A percentile compares a stretch with the other conserved stretches of the same genome.
Evolutionary conservation across 2,888 invertebrate genomes (phyloP).

Genomic region (Hipparchia sbordonii): DNA sequence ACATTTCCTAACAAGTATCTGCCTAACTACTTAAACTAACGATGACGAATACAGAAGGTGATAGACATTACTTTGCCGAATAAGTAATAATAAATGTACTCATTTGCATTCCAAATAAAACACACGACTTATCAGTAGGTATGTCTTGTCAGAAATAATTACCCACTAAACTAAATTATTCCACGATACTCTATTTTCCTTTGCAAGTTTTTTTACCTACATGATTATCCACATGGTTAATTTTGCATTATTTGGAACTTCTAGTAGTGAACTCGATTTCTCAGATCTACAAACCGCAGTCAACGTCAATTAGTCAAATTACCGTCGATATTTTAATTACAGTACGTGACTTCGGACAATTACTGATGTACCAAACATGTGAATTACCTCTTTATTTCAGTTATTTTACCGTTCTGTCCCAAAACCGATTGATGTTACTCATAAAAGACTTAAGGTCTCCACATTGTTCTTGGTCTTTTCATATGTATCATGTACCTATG

Average conservation of each 20-base stretch:
- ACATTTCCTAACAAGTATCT: slow-evolving; percentile 25
- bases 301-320: slow-evolving; percentile 3
- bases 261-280: neutral
- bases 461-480: slow-evolving; percentile 21
- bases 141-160: neutral
- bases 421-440: slow-evolving; percentile 21
- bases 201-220: neutral
- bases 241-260: neutral
- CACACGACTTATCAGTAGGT: slow-evolving; percentile 14
- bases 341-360: slow-evolving; percentile 33
- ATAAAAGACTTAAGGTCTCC: slow-evolving; percentile 14
- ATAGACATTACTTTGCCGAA: slow-evolving; percentile 34
- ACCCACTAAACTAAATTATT: neutral
- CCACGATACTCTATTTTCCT: neutral
- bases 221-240: neutral
- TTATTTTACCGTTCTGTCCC: slow-evolving; percentile 34
- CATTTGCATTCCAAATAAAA: slow-evolving; percentile 34
- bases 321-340: slow-evolving; percentile 17
- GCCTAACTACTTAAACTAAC: slow-evolving; percentile 17
- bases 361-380: slow-evolving; percentile 35
- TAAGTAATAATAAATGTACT: slow-evolving; percentile 35
- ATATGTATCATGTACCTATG: slow-evolving; percentile 10
- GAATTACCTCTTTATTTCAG: slow-evolving; percentile 27
- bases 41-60: slow-evolving; percentile 34
- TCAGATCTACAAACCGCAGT: neutral